These are phyloP conservation scores for Acronicta leporina DNA, from an alignment of 2,888 invertebrate genomes.

Conservation along the genomic window DNA sequence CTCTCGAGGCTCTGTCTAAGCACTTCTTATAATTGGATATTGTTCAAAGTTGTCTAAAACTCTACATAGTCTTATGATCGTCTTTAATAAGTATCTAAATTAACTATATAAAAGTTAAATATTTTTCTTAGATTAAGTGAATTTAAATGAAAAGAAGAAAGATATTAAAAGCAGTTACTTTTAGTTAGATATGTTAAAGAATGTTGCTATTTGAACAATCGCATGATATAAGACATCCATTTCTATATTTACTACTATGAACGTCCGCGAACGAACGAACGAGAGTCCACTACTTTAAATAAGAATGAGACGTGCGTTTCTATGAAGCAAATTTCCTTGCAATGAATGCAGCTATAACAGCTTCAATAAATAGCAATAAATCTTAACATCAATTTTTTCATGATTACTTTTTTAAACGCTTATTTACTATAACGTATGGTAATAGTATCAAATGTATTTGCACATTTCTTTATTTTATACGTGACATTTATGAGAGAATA, in stretches of 20 bases:
- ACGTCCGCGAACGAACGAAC: no score
- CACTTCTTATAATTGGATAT: slow-evolving; percentile 7
- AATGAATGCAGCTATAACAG: no score
- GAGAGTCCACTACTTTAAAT: no score
- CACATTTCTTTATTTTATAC: neutral
- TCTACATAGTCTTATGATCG: slow-evolving; percentile 18
- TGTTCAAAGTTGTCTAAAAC: slow-evolving; percentile 20
- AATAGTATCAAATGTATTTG: neutral
- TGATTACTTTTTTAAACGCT: no score
- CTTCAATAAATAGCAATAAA: no score
- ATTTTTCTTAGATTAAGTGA: slow-evolving; percentile 2
- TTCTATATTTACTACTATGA: neutral
- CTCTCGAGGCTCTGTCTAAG: slow-evolving; percentile 14
- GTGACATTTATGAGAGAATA: slow-evolving; percentile 25
- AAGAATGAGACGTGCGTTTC: no score
- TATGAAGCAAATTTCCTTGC: no score
- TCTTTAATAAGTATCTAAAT: slow-evolving; percentile 8
- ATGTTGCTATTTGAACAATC: slow-evolving; percentile 5
- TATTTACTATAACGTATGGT: neutral
- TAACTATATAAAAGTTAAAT: neutral
- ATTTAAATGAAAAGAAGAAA: slow-evolving; percentile 31
- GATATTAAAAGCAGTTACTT: slow-evolving; percentile 43
- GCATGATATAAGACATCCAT: neutral
- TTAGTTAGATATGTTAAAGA: slow-evolving; percentile 10
- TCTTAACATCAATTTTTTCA: no score